Evolutionary conservation across 2,113 vertebrate species (phyloP), one percentile per base, ranked within the genome.

Genomic region (Acanthochromis polyacanthus): DNA sequence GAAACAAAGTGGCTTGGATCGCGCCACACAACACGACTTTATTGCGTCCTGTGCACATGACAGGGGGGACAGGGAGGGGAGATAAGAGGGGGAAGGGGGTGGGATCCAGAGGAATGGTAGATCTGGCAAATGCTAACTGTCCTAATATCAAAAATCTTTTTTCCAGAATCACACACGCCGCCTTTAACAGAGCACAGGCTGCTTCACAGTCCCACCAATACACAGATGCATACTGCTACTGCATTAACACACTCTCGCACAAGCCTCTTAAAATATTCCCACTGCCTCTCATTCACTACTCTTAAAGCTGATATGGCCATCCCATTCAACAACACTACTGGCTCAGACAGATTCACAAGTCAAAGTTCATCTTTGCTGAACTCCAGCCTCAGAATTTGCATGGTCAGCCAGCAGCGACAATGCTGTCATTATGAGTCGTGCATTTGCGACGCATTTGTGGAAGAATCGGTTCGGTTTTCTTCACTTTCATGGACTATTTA

Each of bases 301-400:
- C 0, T 43, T 43, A 43, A 43, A 43, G 40, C 40, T 15, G 3
- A 43, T 43, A 15, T 43, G 40, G 4, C 40, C 3, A 15, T 14
- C 40, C 40, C 14, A 36, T 9, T 36, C 32, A 36, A 36, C 32
- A 36, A 2, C 7, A 36, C 32, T 36, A 36, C 23, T 2, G 23
- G 17, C 62, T 23, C 30, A 4, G 12, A 30, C 32, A 19, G 30
- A 65, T 58, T 79, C 52, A 58, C 30, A 50, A 50, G 38, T 53
- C 40, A 43, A 43, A 60, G 23, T 48, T 57, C 38, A 56, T 6
- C 11, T 6, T 14, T 28, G 28, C 20, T 48, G 25, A 38, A 46
- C 22, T 25, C 48, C 16, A 51, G 16, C 48, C 48, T 50, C 7
- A 0, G 2, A 23, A 22, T 62, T 53, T 62, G 19, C 38, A 73